Percentiles rank a stretch among this genome's conserved stretches.
phyloP scores from a whole-genome alignment of 1,140 invertebrate genomes.

The Monomorium pharaonis region DNA sequence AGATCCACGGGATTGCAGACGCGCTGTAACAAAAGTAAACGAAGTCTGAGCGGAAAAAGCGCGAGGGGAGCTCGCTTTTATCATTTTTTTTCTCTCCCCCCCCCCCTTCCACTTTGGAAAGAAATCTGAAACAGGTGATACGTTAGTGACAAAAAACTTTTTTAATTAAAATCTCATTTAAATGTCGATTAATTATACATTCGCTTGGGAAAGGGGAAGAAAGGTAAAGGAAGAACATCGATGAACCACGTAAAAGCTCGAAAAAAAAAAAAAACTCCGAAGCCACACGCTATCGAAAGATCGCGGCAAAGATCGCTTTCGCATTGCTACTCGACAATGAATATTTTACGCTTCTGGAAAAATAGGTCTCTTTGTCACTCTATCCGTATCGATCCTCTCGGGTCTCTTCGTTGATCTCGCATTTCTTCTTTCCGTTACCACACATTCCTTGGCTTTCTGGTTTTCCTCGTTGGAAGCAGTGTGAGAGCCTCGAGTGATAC shows the following conservation, averaged over 20 bases:
- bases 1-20: not conserved
- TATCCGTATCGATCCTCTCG: constrained; percentile 19
- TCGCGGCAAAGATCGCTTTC: not conserved
- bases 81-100: no score
- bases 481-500: constrained; percentile 46
- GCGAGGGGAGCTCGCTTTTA: no score
- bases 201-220: not conserved
- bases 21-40: not conserved
- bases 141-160: not conserved
- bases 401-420: constrained; percentile 12
- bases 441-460: constrained; percentile 22
- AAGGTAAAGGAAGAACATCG: not conserved
- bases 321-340: not conserved
- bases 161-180: not conserved
- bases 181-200: not conserved
- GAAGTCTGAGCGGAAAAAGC: not conserved
- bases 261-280: not conserved
- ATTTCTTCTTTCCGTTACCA: constrained; percentile 47
- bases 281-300: not conserved
- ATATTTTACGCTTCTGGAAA: constrained; percentile 27
- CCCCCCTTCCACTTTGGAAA: not conserved
- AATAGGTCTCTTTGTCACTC: constrained; percentile 13
- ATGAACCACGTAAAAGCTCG: no score
- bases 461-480: constrained; percentile 14
- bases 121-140: not conserved